A percentile compares a stretch with the other conserved stretches of the same genome.
Evolutionary conservation across 2,888 invertebrate species (phyloP).

Genomic region (Clistopyga incitator): DNA sequence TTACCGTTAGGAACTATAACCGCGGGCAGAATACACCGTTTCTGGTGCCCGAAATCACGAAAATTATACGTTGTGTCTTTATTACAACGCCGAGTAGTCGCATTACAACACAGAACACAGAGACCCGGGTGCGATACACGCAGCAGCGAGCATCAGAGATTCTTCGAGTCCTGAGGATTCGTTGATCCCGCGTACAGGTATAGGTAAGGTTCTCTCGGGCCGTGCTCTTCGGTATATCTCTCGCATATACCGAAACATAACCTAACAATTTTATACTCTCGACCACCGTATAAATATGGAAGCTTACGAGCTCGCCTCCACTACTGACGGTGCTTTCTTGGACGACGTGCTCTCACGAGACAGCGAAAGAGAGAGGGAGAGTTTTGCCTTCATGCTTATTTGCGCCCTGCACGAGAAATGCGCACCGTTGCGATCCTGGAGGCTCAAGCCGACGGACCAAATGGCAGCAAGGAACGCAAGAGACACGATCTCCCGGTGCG

Average conservation of each 20-base stretch:
- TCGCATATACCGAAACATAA: constrained; percentile 78
- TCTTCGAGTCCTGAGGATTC: constrained; percentile 44
- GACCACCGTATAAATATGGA: constrained; percentile 80
- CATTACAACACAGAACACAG: constrained; percentile 25
- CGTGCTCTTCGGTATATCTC: constrained; percentile 55
- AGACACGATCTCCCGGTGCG: constrained; percentile 49
- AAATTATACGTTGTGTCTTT: constrained; percentile 37
- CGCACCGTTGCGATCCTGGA: constrained; percentile 1
- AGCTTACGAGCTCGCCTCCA: constrained; percentile 80
- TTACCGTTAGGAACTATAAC: constrained; percentile 29
- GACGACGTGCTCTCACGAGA: constrained; percentile 2
- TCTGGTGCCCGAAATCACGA: constrained; percentile 23
- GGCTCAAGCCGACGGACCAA: constrained; percentile 4
- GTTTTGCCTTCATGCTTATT: constrained; percentile 32
- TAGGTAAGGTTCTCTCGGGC: constrained; percentile 23
- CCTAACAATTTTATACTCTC: constrained; percentile 82
- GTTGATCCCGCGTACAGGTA: constrained; percentile 50
- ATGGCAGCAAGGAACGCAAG: constrained; percentile 13
- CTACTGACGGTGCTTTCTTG: constrained; percentile 43
- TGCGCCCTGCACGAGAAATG: constrained; percentile 41
- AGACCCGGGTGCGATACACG: constrained; percentile 51
- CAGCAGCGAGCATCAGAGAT: constrained; percentile 22
- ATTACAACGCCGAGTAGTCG: constrained; percentile 34
- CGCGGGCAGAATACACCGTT: background rate
- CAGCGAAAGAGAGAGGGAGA: background rate